Conservation (phyloP, 2,888 invertebrate genomes). For the Cephus sareptanus region DNA sequence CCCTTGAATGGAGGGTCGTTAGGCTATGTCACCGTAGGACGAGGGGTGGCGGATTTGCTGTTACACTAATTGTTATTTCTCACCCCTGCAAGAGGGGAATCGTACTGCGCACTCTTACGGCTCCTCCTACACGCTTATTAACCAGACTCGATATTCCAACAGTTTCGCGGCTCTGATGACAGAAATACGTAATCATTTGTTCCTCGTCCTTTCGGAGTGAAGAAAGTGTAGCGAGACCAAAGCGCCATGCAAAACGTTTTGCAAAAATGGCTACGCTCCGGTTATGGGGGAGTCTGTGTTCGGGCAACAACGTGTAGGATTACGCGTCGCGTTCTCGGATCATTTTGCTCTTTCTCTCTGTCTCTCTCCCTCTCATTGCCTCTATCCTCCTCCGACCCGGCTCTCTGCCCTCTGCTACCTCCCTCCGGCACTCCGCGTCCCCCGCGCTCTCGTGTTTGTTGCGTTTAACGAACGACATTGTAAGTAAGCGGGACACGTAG, state of each 20-base stretch:
- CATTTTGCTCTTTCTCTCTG: not conserved
- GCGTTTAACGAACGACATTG: constrained; percentile 40
- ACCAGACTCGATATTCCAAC: not conserved
- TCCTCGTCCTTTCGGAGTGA: accelerated
- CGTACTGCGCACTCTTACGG: not conserved
- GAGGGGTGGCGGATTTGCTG: constrained; percentile 40
- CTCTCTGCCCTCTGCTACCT: not conserved
- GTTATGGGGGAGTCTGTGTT: not conserved
- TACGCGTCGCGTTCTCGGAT: constrained; percentile 29
- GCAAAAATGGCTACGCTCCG: not conserved
- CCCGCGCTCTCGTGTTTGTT: constrained; percentile 36
- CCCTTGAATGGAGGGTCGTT: constrained; percentile 4
- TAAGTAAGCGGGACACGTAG: constrained; percentile 37
- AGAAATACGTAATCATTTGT: not conserved
- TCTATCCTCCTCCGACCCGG: not conserved
- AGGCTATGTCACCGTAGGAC: constrained; percentile 15
- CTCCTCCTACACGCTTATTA: not conserved
- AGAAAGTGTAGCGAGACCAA: not conserved
- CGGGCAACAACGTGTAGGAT: constrained; percentile 32
- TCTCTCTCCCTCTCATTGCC: not conserved
- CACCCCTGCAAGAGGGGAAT: constrained; percentile 16
- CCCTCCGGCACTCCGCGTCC: not conserved
- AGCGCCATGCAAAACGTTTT: not conserved
- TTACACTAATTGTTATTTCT: constrained; percentile 58
- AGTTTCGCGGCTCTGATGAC: not conserved